Conservation (phyloP, 2,888 invertebrate genomes). For the Andrena flavipes region DNA sequence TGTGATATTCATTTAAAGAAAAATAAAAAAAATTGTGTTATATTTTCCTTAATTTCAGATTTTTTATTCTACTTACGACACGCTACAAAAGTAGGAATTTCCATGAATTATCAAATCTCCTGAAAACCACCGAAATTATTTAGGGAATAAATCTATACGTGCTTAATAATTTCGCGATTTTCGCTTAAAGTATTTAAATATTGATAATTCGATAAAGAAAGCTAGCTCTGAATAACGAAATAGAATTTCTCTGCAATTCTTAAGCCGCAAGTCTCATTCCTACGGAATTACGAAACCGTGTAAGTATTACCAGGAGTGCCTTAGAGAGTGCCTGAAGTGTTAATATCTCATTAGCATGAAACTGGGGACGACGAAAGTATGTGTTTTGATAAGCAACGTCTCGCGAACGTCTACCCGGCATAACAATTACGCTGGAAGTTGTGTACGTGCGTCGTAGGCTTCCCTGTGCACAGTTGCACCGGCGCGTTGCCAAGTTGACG, state of each 20-base stretch:
- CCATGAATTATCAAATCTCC: too few species aligned
- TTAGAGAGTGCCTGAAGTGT: slow-evolving; percentile 16
- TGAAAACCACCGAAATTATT: too few species aligned
- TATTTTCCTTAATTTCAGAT: too few species aligned
- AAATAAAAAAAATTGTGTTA: too few species aligned
- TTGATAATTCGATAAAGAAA: too few species aligned
- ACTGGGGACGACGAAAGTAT: slow-evolving; percentile 29
- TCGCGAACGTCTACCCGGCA: slow-evolving; percentile 37
- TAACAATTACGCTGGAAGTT: slow-evolving; percentile 40
- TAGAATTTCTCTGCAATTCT: not conserved
- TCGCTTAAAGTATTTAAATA: too few species aligned
- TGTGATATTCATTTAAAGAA: too few species aligned
- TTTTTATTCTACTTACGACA: too few species aligned
- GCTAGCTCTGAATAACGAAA: not conserved
- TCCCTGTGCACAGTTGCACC: slow-evolving; percentile 6
- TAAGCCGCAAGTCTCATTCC: not conserved
- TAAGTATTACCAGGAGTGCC: not conserved
- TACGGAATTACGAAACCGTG: not conserved
- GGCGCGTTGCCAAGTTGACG: slow-evolving; percentile 38
- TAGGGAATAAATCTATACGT: too few species aligned
- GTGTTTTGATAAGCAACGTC: slow-evolving; percentile 53
- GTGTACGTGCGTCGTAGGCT: not conserved
- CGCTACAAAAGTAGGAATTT: too few species aligned
- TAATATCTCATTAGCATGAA: slow-evolving; percentile 49
- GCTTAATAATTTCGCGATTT: too few species aligned